phyloP scores from a whole-genome alignment of 2,113 vertebrate genomes.

The Macrotis lagotis region DNA sequence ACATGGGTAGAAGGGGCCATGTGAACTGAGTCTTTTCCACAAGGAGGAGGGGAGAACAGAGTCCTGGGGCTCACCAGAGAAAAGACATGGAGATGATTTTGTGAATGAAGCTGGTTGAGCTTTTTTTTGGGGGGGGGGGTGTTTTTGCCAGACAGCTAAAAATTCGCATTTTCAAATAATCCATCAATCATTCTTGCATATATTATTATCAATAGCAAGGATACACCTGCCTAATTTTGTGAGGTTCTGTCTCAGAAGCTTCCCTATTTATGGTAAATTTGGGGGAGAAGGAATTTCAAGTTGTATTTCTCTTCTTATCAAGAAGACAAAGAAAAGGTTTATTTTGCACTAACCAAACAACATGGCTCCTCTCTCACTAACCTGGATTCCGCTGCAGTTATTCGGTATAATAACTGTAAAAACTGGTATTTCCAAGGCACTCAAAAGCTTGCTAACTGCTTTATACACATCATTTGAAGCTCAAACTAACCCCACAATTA shows the following conservation, averaged over 20 bases:
- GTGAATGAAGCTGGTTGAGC: neutral
- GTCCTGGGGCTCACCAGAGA: too few relatives aligned
- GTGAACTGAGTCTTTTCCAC: too few relatives aligned
- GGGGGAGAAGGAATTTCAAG: too few relatives aligned
- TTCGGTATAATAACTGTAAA: neutral
- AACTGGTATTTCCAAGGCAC: neutral
- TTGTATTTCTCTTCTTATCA: too few relatives aligned
- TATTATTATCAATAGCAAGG: neutral
- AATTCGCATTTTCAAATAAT: neutral
- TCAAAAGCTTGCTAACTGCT: neutral
- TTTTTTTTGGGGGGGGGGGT: too few relatives aligned
- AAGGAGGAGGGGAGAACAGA: neutral
- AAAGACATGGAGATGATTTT: neutral
- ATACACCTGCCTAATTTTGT: neutral
- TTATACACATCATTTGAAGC: neutral
- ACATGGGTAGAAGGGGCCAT: too few relatives aligned
- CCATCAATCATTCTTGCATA: neutral
- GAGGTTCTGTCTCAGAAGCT: neutral
- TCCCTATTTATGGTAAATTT: neutral
- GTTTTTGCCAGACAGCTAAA: neutral
- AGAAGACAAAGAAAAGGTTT: too few relatives aligned
- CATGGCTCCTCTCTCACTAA: neutral
- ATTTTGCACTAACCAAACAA: too few relatives aligned
- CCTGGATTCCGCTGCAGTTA: neutral
- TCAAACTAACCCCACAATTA: neutral